Percentiles rank a stretch among this genome's conserved stretches.
Evolutionary conservation across 2,113 vertebrate species (phyloP).

Genomic region (Oceanites oceanicus): DNA sequence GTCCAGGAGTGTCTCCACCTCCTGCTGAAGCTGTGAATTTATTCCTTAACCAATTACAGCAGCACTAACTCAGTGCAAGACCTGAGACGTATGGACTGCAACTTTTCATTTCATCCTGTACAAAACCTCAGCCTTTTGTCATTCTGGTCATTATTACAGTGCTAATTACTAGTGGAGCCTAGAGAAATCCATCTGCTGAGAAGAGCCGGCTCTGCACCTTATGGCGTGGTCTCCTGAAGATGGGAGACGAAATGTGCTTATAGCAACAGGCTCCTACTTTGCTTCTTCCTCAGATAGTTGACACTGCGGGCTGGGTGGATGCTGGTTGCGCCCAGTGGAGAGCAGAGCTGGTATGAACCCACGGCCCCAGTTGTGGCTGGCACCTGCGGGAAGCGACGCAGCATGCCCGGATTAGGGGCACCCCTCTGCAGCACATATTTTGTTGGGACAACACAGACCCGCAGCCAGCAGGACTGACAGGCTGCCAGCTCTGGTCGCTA

Average conservation of each 20-base stretch:
- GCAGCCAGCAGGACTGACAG: neutral
- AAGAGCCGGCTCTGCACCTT: neutral
- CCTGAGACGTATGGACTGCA: rapidly evolving
- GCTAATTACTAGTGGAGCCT: neutral
- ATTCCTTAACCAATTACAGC: neutral
- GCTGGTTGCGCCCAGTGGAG: rapidly evolving
- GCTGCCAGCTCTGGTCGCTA: neutral
- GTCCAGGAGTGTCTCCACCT: neutral
- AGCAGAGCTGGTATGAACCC: neutral
- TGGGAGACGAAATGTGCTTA: neutral
- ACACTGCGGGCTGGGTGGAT: rapidly evolving
- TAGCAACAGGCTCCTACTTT: neutral
- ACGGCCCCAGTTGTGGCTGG: rapidly evolving
- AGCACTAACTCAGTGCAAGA: neutral
- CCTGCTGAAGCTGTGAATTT: neutral
- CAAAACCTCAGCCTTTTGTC: neutral
- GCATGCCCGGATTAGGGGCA: neutral
- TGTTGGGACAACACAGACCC: neutral
- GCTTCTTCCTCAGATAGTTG: neutral
- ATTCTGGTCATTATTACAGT: neutral
- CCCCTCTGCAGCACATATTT: rapidly evolving
- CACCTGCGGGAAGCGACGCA: neutral
- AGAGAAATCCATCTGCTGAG: neutral
- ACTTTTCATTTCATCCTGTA: neutral
- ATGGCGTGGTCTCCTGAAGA: rapidly evolving